These are phyloP conservation scores for Cacatua alba DNA, from an alignment of 2,113 vertebrate genomes.

Conservation along the genomic window DNA sequence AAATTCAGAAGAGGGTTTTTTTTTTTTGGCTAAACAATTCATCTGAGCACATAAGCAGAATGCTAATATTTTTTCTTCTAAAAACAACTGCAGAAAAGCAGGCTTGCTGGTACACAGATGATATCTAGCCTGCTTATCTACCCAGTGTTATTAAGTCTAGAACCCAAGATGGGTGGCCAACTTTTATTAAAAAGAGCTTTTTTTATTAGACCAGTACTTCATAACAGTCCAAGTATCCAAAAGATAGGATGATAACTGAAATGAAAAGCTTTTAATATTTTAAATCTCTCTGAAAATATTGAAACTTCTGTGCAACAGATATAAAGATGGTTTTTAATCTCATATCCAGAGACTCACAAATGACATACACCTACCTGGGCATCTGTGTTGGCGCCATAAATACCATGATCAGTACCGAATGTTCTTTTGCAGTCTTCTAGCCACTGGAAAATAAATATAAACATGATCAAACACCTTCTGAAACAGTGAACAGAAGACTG, in stretches of 20 bases:
- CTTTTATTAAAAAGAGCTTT: constrained; percentile 69
- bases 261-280: constrained; percentile 65
- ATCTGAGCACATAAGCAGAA: constrained; percentile 17
- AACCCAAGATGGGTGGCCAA: constrained; percentile 1
- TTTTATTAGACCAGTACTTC: constrained; percentile 61
- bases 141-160: constrained; percentile 69
- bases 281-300: constrained; percentile 48
- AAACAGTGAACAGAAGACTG: not conserved
- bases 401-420: constrained; percentile 87
- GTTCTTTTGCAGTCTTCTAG: constrained; percentile 95
- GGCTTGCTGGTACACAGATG: constrained; percentile 35
- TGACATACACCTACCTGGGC: constrained; percentile 83
- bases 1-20: not conserved
- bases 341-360: not conserved
- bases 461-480: not conserved
- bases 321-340: not conserved
- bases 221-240: constrained; percentile 27
- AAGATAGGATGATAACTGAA: constrained; percentile 71
- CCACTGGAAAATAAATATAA: constrained; percentile 81
- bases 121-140: constrained; percentile 67
- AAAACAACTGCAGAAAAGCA: constrained; percentile 28
- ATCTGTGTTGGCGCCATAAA: constrained; percentile 81
- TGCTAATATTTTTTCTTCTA: not conserved
- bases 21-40: constrained; percentile 27
- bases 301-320: not conserved